Evolutionary conservation across 1,140 invertebrate genomes (phyloP).

Genomic region (Cryptotermes secundus): DNA sequence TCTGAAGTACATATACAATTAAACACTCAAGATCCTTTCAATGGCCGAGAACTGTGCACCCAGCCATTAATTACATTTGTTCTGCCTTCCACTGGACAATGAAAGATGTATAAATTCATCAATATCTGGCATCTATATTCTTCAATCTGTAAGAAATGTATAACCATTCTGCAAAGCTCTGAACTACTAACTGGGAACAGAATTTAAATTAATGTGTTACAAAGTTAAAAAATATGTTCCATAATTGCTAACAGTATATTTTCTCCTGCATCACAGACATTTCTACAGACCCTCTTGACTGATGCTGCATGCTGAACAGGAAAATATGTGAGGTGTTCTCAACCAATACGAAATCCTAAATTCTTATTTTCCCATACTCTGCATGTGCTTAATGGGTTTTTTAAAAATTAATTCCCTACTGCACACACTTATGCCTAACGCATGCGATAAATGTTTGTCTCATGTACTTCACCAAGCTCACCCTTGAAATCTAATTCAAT

Average conservation of each 20-base stretch:
- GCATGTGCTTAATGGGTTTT: slow-evolving; percentile 10
- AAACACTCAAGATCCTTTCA: neutral
- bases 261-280: neutral
- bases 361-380: neutral
- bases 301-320: neutral
- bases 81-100: neutral
- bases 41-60: neutral
- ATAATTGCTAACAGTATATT: neutral
- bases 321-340: neutral
- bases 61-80: neutral
- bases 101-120: neutral
- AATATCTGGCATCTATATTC: neutral
- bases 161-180: neutral
- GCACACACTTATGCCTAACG: slow-evolving; percentile 63
- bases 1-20: neutral
- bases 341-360: slow-evolving; percentile 23
- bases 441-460: slow-evolving; percentile 94
- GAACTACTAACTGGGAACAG: neutral
- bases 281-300: neutral
- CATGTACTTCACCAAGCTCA: slow-evolving; percentile 85
- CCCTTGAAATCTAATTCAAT: slow-evolving; percentile 94
- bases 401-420: slow-evolving; percentile 24
- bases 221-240: neutral
- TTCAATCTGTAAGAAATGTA: neutral
- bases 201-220: neutral